Percentiles rank a stretch among this genome's conserved stretches.
Evolutionary conservation across 30 jellyfish, hydroid and myxozoan species (phyloP).

Genomic region (Hydractinia symbiolongicarpus): DNA sequence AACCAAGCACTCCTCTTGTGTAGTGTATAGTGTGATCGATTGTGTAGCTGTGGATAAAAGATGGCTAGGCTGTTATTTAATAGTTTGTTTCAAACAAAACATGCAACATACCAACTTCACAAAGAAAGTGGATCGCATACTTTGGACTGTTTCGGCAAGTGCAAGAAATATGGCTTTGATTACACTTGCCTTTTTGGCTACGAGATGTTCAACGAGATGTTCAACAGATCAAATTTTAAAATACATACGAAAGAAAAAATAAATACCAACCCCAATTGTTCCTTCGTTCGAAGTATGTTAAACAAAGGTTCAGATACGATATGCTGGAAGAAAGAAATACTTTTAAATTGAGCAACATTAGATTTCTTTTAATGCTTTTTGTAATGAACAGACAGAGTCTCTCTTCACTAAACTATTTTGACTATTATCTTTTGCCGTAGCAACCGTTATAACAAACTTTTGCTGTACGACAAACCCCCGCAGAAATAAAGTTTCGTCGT

Average conservation of each 20-base stretch:
- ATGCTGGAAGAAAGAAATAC: background rate
- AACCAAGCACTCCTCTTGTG: background rate
- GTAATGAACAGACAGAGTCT: background rate
- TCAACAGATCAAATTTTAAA: background rate
- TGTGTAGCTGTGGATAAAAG: background rate
- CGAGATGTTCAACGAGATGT: background rate
- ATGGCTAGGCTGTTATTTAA: background rate
- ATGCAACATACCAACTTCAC: background rate
- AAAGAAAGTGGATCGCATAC: too few species aligned
- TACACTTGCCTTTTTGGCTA: background rate
- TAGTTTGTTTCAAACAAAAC: background rate
- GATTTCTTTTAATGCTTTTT: background rate
- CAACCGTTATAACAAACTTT: too few species aligned
- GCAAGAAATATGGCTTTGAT: background rate
- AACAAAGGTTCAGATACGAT: constrained; percentile 3
- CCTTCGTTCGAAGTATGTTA: constrained; percentile 7
- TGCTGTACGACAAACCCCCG: too few species aligned
- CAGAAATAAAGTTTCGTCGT: too few species aligned
- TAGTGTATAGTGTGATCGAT: background rate
- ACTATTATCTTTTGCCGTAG: too few species aligned
- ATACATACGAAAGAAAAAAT: background rate
- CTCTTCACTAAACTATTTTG: background rate
- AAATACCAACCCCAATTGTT: background rate
- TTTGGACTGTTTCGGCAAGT: too few species aligned
- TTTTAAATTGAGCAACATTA: background rate